phyloP scores from a whole-genome alignment of 2,888 invertebrate species.

The Cantharis nigra region DNA sequence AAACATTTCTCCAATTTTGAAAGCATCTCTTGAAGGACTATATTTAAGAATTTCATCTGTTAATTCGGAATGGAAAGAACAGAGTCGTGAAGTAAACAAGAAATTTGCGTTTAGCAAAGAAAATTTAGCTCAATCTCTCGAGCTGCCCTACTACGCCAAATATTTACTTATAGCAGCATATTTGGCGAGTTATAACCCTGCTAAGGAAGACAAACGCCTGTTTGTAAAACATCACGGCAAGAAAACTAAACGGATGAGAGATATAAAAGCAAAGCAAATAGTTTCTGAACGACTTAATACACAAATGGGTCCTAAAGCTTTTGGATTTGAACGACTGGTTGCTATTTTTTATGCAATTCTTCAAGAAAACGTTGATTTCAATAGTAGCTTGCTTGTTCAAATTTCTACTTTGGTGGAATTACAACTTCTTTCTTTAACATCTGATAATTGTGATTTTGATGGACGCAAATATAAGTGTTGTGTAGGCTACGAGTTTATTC shows the following conservation, averaged over 20 bases:
- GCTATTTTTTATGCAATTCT: constrained; percentile 90
- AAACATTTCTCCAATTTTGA: constrained; percentile 76
- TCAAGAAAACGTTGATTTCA: constrained; percentile 81
- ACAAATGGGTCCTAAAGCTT: constrained; percentile 81
- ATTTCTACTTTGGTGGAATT: constrained; percentile 85
- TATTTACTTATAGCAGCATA: constrained; percentile 88
- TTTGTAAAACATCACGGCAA: constrained; percentile 82
- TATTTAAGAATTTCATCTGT: constrained; percentile 66
- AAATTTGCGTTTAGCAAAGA: constrained; percentile 39
- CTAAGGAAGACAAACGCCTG: constrained; percentile 83
- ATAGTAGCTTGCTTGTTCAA: constrained; percentile 85
- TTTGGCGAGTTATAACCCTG: constrained; percentile 90
- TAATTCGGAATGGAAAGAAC: constrained; percentile 41
- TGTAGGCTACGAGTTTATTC: constrained; percentile 80
- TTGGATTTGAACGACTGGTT: constrained; percentile 78
- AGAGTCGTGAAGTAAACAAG: constrained; percentile 20
- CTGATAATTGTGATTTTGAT: constrained; percentile 76
- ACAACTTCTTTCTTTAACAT: constrained; percentile 72
- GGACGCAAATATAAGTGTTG: constrained; percentile 86
- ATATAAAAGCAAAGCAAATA: constrained; percentile 65
- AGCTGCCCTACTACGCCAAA: constrained; percentile 88
- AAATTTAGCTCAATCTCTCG: constrained; percentile 67
- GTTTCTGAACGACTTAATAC: constrained; percentile 64
- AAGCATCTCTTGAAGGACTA: constrained; percentile 74
- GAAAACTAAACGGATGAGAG: constrained; percentile 67